phyloP scores from a whole-genome alignment of 1,140 invertebrate species.

The Eufriesea mexicana region DNA sequence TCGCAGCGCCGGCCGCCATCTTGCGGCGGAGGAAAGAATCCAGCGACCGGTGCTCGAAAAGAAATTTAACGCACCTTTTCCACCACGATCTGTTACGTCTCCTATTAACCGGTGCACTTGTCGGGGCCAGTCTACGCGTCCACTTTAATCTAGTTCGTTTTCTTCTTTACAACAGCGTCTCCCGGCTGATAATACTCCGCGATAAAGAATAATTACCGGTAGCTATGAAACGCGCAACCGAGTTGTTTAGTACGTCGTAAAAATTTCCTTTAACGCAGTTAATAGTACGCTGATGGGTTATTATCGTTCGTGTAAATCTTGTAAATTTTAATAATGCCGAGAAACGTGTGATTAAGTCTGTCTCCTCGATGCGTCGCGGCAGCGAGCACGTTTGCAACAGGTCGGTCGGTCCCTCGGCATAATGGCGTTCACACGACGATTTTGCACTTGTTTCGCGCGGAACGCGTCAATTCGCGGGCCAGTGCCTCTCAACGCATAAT shows the following conservation, averaged over 20 bases:
- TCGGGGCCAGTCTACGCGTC: neutral
- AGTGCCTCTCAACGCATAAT: conserved; percentile 58
- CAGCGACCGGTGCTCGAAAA: neutral
- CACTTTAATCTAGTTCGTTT: conserved; percentile 20
- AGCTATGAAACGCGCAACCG: neutral
- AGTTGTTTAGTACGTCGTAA: neutral
- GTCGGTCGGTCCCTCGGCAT: neutral
- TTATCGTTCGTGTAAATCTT: conserved; percentile 26
- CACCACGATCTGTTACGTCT: neutral
- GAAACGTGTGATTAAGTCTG: conserved; percentile 27
- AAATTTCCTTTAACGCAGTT: conserved; percentile 17
- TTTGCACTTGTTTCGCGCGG: conserved; percentile 13
- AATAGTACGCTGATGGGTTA: conserved; percentile 10
- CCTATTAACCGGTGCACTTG: neutral
- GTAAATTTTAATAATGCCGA: conserved; percentile 35
- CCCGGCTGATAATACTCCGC: neutral
- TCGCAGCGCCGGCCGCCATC: neutral
- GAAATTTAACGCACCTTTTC: neutral
- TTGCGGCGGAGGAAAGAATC: neutral
- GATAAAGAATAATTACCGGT: conserved; percentile 31
- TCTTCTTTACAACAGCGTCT: neutral
- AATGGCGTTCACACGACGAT: neutral
- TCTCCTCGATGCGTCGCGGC: neutral
- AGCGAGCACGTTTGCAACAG: neutral
- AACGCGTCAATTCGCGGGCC: conserved; percentile 29